Conservation (phyloP, 2,888 invertebrate species). For the Cyclophora albipunctata region DNA sequence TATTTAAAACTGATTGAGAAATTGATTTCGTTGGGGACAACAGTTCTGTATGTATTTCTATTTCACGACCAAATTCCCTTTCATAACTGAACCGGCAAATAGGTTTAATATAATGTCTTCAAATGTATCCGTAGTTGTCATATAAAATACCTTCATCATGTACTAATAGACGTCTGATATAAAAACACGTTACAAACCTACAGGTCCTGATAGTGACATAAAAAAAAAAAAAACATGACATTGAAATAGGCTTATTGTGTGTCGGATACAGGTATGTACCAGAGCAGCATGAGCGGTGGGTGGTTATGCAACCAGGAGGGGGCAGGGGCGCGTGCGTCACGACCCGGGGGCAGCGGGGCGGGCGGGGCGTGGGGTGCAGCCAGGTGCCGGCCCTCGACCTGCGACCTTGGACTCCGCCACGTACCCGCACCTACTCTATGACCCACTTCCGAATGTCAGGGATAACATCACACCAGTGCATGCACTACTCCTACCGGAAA, state of each 20-base stretch:
- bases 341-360: constrained; percentile 15
- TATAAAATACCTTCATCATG: too few species aligned
- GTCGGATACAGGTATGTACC: constrained; percentile 41
- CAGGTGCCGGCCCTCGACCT: constrained; percentile 6
- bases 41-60: too few species aligned
- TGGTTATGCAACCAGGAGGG: constrained; percentile 15
- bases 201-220: constrained; percentile 10
- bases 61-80: too few species aligned
- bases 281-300: constrained; percentile 30
- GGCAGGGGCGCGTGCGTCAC: constrained; percentile 2
- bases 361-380: constrained; percentile 7
- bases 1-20: too few species aligned
- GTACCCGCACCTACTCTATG: constrained; percentile 5
- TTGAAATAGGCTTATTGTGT: constrained; percentile 31
- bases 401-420: constrained; percentile 10
- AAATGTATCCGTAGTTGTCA: too few species aligned
- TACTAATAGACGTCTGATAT: too few species aligned
- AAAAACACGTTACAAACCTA: too few species aligned
- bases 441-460: constrained; percentile 10
- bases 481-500: background rate
- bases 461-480: background rate
- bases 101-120: too few species aligned
- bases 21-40: too few species aligned
- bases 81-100: too few species aligned
- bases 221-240: constrained; percentile 15